These are phyloP conservation scores for Centrocercus urophasianus DNA, from an alignment of 2,113 vertebrate genomes.

Conservation along the genomic window DNA sequence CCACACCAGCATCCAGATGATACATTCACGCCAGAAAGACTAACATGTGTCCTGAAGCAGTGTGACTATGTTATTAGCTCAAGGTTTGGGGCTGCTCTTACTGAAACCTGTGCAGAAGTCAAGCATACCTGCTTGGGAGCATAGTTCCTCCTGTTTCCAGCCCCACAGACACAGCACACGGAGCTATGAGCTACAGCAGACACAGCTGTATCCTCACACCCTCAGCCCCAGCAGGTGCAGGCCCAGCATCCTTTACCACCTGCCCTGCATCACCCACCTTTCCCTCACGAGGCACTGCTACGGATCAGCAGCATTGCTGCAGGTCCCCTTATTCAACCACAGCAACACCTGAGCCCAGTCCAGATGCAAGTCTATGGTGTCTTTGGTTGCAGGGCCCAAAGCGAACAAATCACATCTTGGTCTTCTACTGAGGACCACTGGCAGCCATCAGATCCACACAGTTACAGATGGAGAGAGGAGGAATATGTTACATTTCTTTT, in stretches of 20 bases:
- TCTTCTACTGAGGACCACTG: background rate
- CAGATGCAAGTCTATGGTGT: background rate
- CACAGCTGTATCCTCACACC: fast-evolving
- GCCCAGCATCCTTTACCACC: background rate
- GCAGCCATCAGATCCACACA: background rate
- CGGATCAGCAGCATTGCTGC: background rate
- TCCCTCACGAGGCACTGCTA: background rate
- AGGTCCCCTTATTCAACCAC: background rate
- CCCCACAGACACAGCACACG: background rate
- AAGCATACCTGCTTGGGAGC: background rate
- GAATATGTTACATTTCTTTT: background rate
- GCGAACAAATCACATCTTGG: background rate
- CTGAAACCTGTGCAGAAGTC: background rate
- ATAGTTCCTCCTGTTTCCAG: background rate
- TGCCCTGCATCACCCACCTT: background rate
- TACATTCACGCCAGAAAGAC: background rate
- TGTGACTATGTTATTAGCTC: fast-evolving
- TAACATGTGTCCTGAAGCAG: background rate
- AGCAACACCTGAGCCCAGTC: background rate
- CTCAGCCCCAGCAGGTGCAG: background rate
- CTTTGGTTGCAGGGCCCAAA: background rate
- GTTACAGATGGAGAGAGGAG: background rate
- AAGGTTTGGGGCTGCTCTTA: background rate
- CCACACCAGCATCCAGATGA: background rate
- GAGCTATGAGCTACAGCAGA: background rate